phyloP scores from a whole-genome alignment of 2,797 vertebrate species.

The Sebastes glaucus region DNA sequence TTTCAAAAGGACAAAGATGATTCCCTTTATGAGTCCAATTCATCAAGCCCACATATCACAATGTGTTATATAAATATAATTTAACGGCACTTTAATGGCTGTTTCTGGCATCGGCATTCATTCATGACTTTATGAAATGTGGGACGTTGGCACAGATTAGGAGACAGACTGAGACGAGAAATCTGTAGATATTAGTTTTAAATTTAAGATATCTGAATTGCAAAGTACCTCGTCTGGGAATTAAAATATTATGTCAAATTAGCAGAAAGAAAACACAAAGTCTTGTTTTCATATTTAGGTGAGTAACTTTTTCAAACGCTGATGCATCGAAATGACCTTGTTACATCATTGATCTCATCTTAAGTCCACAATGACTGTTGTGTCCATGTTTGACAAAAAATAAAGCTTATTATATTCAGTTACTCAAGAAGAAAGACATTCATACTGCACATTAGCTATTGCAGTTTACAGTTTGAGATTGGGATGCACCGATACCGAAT shows the following conservation, averaged over 20 bases:
- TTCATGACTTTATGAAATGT: neutral
- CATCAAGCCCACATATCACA: neutral
- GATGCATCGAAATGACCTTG: neutral
- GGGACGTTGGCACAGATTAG: neutral
- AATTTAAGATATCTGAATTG: neutral
- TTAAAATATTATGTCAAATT: neutral
- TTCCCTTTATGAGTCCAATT: neutral
- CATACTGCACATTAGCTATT: neutral
- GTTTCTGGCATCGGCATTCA: neutral
- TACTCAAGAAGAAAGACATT: neutral
- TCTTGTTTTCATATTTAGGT: neutral
- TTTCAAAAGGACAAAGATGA: neutral
- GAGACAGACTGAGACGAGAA: neutral
- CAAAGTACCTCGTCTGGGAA: neutral
- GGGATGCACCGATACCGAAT: no score
- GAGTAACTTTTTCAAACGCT: neutral
- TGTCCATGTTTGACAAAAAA: neutral
- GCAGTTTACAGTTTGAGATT: neutral
- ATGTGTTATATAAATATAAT: slow-evolving; percentile 1
- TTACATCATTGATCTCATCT: neutral
- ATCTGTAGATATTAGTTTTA: neutral
- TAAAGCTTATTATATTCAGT: neutral
- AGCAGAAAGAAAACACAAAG: neutral
- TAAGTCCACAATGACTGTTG: neutral
- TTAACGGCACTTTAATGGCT: neutral